phyloP scores from a whole-genome alignment of 2,888 invertebrate genomes.

The Crocallis elinguaria region DNA sequence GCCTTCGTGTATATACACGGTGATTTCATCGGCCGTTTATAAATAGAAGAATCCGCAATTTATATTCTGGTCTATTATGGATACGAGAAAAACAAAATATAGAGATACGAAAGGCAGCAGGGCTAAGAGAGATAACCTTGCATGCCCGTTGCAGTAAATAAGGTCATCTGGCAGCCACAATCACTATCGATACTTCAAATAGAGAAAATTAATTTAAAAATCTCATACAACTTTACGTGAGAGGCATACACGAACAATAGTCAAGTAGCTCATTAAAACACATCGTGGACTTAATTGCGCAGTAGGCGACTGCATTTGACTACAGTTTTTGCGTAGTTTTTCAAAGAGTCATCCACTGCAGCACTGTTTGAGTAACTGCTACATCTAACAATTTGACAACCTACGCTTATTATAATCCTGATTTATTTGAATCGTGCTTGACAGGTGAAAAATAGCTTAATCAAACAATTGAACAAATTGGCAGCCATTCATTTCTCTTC shows the following conservation, averaged over 20 bases:
- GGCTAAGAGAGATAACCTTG: constrained; percentile 67
- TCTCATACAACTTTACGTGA: constrained; percentile 4
- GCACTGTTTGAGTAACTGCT: background rate
- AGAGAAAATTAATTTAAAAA: constrained; percentile 24
- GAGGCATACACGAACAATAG: background rate
- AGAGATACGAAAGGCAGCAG: constrained; percentile 56
- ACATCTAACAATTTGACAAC: constrained; percentile 2
- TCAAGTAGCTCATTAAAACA: background rate
- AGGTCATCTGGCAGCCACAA: constrained; percentile 59
- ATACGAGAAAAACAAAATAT: constrained; percentile 39
- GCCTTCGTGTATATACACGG: background rate
- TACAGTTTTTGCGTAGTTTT: background rate
- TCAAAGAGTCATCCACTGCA: background rate
- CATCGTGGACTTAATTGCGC: background rate
- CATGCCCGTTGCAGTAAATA: constrained; percentile 60
- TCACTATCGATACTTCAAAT: constrained; percentile 44
- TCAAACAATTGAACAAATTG: constrained; percentile 20
- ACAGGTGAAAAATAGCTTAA: constrained; percentile 15
- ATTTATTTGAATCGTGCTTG: constrained; percentile 6
- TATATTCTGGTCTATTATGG: constrained; percentile 32
- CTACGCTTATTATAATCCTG: constrained; percentile 1
- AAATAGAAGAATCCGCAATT: constrained; percentile 31
- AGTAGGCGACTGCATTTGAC: background rate
- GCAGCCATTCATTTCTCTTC: constrained; percentile 11
- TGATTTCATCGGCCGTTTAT: constrained; percentile 30